Conservation (phyloP, 2,888 invertebrate species). For the Ctena decussata region DNA sequence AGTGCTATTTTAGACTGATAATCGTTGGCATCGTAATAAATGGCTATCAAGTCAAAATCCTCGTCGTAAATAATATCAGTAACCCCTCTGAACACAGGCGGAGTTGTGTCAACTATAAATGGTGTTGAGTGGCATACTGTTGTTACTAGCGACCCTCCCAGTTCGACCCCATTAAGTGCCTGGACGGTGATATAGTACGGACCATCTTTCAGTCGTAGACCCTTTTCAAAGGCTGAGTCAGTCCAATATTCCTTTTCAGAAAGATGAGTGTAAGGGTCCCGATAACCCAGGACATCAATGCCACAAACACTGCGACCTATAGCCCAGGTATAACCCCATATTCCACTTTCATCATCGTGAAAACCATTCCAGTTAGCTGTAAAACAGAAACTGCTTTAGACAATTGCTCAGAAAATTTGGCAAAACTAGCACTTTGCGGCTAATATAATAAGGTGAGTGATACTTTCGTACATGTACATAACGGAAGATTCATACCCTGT, state of each 20-base stretch:
- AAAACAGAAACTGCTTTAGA: too few species aligned
- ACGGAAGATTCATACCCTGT: too few species aligned
- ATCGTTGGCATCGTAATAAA: constrained; percentile 73
- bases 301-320: constrained; percentile 72
- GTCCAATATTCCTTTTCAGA: constrained; percentile 75
- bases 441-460: too few species aligned
- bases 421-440: too few species aligned
- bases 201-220: constrained; percentile 73
- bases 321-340: constrained; percentile 77
- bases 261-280: constrained; percentile 73
- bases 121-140: constrained; percentile 77
- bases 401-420: too few species aligned
- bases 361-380: constrained; percentile 79
- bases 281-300: constrained; percentile 64
- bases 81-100: constrained; percentile 69
- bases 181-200: constrained; percentile 76
- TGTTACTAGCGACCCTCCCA: constrained; percentile 75
- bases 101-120: constrained; percentile 73
- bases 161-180: constrained; percentile 71
- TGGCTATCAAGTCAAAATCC: constrained; percentile 72
- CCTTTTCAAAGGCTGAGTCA: constrained; percentile 69
- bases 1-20: constrained; percentile 64
- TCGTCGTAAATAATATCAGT: constrained; percentile 76
- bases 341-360: constrained; percentile 77
- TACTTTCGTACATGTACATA: too few species aligned